Evolutionary conservation across 2,888 invertebrate genomes (phyloP).

Genomic region (Rotaria socialis): DNA sequence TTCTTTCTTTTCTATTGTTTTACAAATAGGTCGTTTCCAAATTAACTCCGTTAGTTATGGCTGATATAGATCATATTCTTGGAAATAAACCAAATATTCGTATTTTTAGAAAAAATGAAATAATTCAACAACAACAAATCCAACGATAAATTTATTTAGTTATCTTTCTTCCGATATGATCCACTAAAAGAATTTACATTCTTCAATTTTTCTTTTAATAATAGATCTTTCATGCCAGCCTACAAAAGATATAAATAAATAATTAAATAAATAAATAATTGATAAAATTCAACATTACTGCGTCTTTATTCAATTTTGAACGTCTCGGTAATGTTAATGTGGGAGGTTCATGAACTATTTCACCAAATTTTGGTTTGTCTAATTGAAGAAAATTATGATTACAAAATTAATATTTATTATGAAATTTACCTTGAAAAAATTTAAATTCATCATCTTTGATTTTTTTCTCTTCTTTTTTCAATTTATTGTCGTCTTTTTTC

Average conservation of each 20-base stretch:
- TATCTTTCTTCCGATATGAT: neutral
- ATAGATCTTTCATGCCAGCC: neutral
- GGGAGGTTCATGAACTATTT: slow-evolving; percentile 44
- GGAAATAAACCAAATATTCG: slow-evolving; percentile 41
- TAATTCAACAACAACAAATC: neutral
- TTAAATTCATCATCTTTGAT: slow-evolving; percentile 14
- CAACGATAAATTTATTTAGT: neutral
- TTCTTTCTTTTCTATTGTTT: neutral
- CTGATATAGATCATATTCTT: slow-evolving; percentile 42
- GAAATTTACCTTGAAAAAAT: neutral
- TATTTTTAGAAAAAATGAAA: neutral
- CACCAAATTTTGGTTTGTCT: slow-evolving; percentile 42
- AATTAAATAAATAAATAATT: neutral
- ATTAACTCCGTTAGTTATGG: slow-evolving; percentile 21
- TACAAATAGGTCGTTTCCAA: slow-evolving; percentile 39
- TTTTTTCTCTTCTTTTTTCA: slow-evolving; percentile 23
- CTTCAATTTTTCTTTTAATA: slow-evolving; percentile 32
- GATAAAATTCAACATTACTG: neutral
- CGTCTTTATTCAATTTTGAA: neutral
- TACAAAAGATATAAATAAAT: neutral
- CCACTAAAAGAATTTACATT: neutral
- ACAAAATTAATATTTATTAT: neutral
- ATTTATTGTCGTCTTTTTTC: neutral
- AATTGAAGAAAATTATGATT: neutral
- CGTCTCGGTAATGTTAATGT: slow-evolving; percentile 25